A percentile compares a stretch with the other conserved stretches of the same genome.
Evolutionary conservation across 1,140 invertebrate genomes (phyloP).

Genomic region (Drosophila sp.): DNA sequence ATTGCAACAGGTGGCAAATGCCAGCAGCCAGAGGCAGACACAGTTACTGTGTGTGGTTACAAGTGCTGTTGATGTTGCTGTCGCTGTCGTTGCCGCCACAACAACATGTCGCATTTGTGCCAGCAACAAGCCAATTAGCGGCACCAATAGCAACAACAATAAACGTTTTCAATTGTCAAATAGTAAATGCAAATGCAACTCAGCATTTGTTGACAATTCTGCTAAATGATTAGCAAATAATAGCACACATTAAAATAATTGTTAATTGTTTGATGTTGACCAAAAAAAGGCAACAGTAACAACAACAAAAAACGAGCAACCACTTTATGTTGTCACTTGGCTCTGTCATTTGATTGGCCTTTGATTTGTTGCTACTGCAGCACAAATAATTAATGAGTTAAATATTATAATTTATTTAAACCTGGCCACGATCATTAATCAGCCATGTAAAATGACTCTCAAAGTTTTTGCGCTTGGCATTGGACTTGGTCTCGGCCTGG

Average conservation of each 20-base stretch:
- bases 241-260: slow-evolving; percentile 50
- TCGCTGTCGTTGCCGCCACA: slow-evolving; percentile 10
- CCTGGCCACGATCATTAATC: slow-evolving; percentile 67
- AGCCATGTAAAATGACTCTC: slow-evolving; percentile 46
- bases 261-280: slow-evolving; percentile 52
- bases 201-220: slow-evolving; percentile 44
- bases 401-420: slow-evolving; percentile 77
- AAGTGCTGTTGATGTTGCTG: slow-evolving; percentile 44
- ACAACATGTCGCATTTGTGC: slow-evolving; percentile 49
- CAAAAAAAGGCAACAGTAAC: slow-evolving; percentile 69
- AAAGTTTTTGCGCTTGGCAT: slow-evolving; percentile 27
- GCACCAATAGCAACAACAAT: slow-evolving; percentile 43
- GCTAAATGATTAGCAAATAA: slow-evolving; percentile 54
- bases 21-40: slow-evolving; percentile 27
- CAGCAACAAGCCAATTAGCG: slow-evolving; percentile 60
- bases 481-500: slow-evolving; percentile 6
- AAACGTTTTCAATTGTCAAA: slow-evolving; percentile 60
- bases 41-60: slow-evolving; percentile 44
- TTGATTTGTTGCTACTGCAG: slow-evolving; percentile 71
- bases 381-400: slow-evolving; percentile 73
- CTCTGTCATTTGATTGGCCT: slow-evolving; percentile 67
- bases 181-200: slow-evolving; percentile 34
- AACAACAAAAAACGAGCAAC: slow-evolving; percentile 40
- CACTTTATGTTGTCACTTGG: slow-evolving; percentile 45
- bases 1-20: slow-evolving; percentile 82